These are phyloP conservation scores for Saturnia japonica DNA, from an alignment of 2,888 invertebrate genomes.

Conservation along the genomic window DNA sequence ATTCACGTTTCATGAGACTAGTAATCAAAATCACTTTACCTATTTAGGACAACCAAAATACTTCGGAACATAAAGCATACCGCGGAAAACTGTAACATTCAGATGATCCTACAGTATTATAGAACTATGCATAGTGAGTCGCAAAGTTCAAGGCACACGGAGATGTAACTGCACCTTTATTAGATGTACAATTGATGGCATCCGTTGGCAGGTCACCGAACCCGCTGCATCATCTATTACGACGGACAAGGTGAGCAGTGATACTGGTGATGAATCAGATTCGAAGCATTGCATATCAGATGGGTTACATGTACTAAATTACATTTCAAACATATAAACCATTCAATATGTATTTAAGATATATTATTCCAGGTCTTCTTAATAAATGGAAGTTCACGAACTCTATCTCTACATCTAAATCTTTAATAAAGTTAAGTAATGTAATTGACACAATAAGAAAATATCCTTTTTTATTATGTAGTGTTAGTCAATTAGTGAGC, in stretches of 20 bases:
- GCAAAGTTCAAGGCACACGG: constrained; percentile 68
- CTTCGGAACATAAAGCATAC: not conserved
- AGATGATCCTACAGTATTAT: constrained; percentile 19
- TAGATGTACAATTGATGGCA: constrained; percentile 57
- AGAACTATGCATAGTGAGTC: not conserved
- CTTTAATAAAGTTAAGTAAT: too few species aligned
- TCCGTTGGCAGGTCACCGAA: constrained; percentile 61
- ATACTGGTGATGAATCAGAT: constrained; percentile 20
- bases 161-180: constrained; percentile 74
- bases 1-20: too few species aligned
- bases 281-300: not conserved
- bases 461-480: too few species aligned
- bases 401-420: not conserved
- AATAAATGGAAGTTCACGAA: not conserved
- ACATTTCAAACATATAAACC: not conserved
- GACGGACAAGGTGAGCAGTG: constrained; percentile 20
- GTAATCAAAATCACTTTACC: too few species aligned
- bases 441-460: too few species aligned
- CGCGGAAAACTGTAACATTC: not conserved
- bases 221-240: constrained; percentile 29
- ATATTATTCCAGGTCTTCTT: not conserved
- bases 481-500: not conserved
- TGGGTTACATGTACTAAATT: not conserved
- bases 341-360: not conserved
- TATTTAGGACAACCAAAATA: too few species aligned